Conservation (phyloP, 2,888 invertebrate species). For the Agriopis marginaria region DNA sequence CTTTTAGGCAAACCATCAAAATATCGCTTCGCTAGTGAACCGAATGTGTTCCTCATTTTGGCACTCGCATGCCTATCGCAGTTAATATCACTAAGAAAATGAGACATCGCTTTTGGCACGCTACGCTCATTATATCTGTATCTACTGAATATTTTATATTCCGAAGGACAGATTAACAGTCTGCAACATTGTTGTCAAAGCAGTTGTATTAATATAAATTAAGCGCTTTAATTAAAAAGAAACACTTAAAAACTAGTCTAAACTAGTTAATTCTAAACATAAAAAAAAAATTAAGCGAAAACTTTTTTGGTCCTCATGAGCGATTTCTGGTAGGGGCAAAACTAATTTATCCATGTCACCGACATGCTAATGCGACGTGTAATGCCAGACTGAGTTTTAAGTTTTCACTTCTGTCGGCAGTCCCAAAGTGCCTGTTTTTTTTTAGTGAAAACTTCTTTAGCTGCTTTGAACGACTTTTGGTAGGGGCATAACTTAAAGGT, state of each 20-base stretch:
- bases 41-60: constrained; percentile 39
- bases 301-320: too few relatives aligned
- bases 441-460: too few relatives aligned
- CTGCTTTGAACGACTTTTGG: too few relatives aligned
- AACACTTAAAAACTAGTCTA: neutral
- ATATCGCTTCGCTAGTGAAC: constrained; percentile 25
- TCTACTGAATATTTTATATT: constrained; percentile 42
- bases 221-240: neutral
- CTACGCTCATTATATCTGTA: constrained; percentile 46
- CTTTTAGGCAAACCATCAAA: constrained; percentile 14
- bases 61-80: constrained; percentile 36
- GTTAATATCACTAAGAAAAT: constrained; percentile 53
- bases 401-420: too few relatives aligned
- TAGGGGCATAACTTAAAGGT: too few relatives aligned
- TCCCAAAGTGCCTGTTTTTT: too few relatives aligned
- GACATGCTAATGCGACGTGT: too few relatives aligned
- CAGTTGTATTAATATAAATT: neutral
- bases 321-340: too few relatives aligned
- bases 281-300: too few relatives aligned
- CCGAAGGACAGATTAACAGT: constrained; percentile 37
- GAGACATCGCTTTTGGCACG: constrained; percentile 56
- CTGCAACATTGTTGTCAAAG: constrained; percentile 43
- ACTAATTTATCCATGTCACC: too few relatives aligned
- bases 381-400: too few relatives aligned
- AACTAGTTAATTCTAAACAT: neutral